Evolutionary conservation across 1,140 invertebrate genomes (phyloP).

Genomic region (Procambarus clarkii): DNA sequence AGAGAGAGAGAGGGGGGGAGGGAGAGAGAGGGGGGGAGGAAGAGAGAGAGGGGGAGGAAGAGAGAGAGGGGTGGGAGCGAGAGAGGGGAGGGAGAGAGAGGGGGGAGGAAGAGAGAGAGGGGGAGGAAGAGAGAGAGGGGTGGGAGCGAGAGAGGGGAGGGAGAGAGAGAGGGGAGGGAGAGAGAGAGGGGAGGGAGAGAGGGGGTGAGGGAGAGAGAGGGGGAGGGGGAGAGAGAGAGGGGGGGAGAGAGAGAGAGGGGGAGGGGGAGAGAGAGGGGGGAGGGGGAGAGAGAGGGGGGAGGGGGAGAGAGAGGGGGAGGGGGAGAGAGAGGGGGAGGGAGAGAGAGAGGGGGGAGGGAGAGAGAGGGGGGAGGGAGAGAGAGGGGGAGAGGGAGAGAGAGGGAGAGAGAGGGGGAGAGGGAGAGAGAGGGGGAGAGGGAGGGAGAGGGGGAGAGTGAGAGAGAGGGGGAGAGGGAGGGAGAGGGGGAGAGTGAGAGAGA

Average conservation of each 20-base stretch:
- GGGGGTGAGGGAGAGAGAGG: background rate
- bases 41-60: background rate
- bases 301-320: background rate
- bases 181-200: background rate
- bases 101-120: background rate
- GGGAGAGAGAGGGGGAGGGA: background rate
- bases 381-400: too few species aligned
- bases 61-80: too few species aligned
- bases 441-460: too few species aligned
- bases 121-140: background rate
- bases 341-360: background rate
- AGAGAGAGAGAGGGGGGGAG: too few species aligned
- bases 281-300: background rate
- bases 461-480: too few species aligned
- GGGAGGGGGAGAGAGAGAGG: background rate
- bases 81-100: too few species aligned
- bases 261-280: too few species aligned
- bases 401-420: too few species aligned
- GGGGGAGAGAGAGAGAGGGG: background rate
- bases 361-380: background rate
- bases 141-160: background rate
- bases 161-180: background rate
- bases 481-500: too few species aligned
- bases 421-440: too few species aligned
- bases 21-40: background rate